A percentile compares a stretch with the other conserved stretches of the same genome.
phyloP scores from a whole-genome alignment of 1,140 invertebrate species.

The Drosophila sulfurigaster region DNA sequence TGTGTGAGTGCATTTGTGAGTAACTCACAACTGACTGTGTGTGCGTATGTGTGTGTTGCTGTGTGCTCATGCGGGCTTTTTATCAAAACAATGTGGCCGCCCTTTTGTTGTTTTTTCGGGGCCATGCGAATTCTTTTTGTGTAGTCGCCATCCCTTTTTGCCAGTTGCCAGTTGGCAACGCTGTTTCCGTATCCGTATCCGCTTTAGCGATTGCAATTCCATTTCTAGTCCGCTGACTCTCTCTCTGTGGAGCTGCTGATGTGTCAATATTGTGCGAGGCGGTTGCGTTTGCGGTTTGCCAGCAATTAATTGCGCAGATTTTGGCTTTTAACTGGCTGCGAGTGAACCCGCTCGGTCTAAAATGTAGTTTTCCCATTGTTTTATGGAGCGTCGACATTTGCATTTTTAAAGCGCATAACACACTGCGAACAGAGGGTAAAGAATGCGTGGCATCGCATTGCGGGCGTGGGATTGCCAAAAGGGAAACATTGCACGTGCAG shows the following conservation, averaged over 20 bases:
- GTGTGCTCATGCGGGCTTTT: conserved; percentile 72
- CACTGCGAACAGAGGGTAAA: conserved; percentile 8
- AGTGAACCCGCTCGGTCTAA: conserved; percentile 33
- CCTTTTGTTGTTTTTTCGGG: conserved; percentile 70
- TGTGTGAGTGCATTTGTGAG: conserved; percentile 30
- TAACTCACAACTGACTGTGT: not conserved
- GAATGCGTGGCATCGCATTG: conserved; percentile 51
- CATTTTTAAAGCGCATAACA: conserved; percentile 57
- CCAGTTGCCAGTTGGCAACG: conserved; percentile 26
- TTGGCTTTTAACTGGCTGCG: conserved; percentile 49
- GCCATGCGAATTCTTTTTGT: conserved; percentile 68
- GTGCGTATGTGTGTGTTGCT: conserved; percentile 19
- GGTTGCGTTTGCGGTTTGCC: conserved; percentile 60
- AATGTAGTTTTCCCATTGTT: conserved; percentile 51
- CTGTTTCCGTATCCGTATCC: conserved; percentile 38
- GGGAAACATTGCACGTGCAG: conserved; percentile 65
- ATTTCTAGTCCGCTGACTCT: conserved; percentile 56
- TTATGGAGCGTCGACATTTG: conserved; percentile 63
- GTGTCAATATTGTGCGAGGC: conserved; percentile 65
- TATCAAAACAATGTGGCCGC: conserved; percentile 82
- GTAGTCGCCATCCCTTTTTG: conserved; percentile 18
- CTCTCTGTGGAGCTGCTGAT: conserved; percentile 55
- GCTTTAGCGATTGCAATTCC: conserved; percentile 73
- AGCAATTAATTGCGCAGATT: conserved; percentile 80
- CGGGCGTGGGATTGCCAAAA: conserved; percentile 41